Percentiles rank a stretch among this genome's conserved stretches.
phyloP scores from a whole-genome alignment of 2,888 invertebrate species.

The Eupithecia insigniata region DNA sequence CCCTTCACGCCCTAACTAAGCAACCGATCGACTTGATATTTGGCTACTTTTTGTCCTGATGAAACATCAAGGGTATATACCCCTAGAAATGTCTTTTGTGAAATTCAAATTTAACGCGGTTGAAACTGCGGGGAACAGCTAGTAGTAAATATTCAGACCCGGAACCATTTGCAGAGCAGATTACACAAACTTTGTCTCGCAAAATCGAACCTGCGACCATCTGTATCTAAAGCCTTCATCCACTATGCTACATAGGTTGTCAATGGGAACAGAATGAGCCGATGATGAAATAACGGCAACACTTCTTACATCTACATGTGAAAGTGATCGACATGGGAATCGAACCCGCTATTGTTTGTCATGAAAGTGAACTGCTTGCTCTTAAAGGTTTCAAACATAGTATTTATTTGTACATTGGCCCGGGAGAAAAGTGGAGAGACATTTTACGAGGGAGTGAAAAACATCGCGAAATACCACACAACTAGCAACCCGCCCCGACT shows the following conservation, averaged over 20 bases:
- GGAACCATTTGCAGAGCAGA: background rate
- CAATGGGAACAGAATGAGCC: background rate
- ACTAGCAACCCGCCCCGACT: too few species aligned
- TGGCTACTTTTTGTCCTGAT: too few species aligned
- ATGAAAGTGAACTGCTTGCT: conserved; percentile 20
- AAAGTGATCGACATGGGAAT: conserved; percentile 49
- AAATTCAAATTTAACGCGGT: too few species aligned
- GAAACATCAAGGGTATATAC: too few species aligned
- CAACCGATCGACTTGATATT: too few species aligned
- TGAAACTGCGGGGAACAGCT: too few species aligned
- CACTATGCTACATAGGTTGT: background rate
- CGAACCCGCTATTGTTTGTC: conserved; percentile 42
- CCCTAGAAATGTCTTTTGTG: too few species aligned
- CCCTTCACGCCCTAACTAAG: too few species aligned
- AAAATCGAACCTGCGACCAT: background rate
- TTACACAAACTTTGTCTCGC: background rate
- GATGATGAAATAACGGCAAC: conserved; percentile 27
- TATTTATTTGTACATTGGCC: background rate
- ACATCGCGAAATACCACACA: too few species aligned
- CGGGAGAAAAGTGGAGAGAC: background rate
- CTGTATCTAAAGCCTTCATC: background rate
- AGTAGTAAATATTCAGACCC: background rate
- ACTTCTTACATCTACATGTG: conserved; percentile 38
- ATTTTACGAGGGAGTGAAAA: too few species aligned
- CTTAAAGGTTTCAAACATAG: background rate